Evolutionary conservation across 2,888 invertebrate species (phyloP), one percentile per base, ranked within the genome.

Genomic region (Drosophila mayaguana): DNA sequence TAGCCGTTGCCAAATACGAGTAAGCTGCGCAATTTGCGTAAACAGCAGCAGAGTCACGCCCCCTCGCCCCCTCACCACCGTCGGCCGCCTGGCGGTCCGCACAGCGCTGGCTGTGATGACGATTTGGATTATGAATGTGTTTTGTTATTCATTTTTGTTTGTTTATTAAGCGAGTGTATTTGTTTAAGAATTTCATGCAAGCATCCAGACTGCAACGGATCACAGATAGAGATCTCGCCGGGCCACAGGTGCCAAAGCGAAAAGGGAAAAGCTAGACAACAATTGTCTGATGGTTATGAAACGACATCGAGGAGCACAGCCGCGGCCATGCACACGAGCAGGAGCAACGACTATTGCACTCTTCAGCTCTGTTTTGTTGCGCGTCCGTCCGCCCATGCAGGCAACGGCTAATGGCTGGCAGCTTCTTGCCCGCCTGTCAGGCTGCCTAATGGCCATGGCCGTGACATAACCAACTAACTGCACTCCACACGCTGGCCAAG

Each of bases 1-100:
- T 28, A 54, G 42, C 43, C 42, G 72, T 73, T 77, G 78, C 76
- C 76, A 78, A 76, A 76, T 76, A 73, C 56, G 74, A 50, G 64
- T 60, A 63, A 63, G 76, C 78, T 76, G 74, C 76, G 78, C 77
- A 77, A 72, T 76, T 77, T 67, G 20, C 42, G 36, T 54, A 75
- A 57, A 59, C 57, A 67, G 50, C 53, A 53, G n/a, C 48, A 14
- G 50, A 12, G 74, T 9, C 51, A 57, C 56, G 60, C 73, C 59
- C 25, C 56, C 42, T 8, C 16, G 9, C 12, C 6, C n/a, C 36
- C 6, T n/a, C n/a, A n/a, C n/a, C 32, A 1, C 16, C 32, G 3
- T 11, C 32, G 32, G 2, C 1, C 32, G 9, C 32, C 32, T 2
- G 0, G 28, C 28, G 6, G 7, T 28, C 6, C 34, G 12, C 34